These are phyloP conservation scores for Pangasius macronema DNA, from an alignment of 2,797 vertebrate species.

Conservation along the genomic window DNA sequence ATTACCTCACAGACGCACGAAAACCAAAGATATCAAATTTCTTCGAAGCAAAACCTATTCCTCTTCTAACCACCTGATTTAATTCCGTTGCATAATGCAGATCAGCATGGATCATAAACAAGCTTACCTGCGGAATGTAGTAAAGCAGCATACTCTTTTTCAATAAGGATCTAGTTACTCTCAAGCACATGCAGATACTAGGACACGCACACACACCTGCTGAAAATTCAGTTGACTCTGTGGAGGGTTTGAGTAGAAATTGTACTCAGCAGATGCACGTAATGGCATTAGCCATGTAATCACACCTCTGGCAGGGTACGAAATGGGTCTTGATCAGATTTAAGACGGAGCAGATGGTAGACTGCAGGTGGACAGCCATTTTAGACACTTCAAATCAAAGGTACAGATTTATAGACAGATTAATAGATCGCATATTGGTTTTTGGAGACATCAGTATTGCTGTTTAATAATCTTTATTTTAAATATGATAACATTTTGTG, in stretches of 20 bases:
- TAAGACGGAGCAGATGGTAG: constrained; percentile 40
- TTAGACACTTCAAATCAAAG: neutral
- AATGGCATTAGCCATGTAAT: constrained; percentile 43
- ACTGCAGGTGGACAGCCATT: constrained; percentile 14
- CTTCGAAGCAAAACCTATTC: neutral
- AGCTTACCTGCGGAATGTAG: constrained; percentile 59
- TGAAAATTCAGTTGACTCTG: neutral
- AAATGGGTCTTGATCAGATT: constrained; percentile 12
- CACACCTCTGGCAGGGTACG: constrained; percentile 30
- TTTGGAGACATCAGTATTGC: neutral
- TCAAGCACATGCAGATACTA: constrained; percentile 1
- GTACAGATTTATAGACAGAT: neutral
- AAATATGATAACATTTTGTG: neutral
- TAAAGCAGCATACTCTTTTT: constrained; percentile 60
- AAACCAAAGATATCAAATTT: neutral
- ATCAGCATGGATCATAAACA: neutral
- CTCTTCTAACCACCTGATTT: neutral
- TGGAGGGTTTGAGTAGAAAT: neutral
- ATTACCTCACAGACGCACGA: neutral
- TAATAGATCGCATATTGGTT: neutral
- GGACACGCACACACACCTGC: neutral
- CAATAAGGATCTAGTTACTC: constrained; percentile 10
- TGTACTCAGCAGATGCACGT: constrained; percentile 16
- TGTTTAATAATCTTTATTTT: neutral
- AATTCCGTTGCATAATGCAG: neutral